Conservation (phyloP, 1,140 invertebrate species). For the Drosophila lacteicornis region DNA sequence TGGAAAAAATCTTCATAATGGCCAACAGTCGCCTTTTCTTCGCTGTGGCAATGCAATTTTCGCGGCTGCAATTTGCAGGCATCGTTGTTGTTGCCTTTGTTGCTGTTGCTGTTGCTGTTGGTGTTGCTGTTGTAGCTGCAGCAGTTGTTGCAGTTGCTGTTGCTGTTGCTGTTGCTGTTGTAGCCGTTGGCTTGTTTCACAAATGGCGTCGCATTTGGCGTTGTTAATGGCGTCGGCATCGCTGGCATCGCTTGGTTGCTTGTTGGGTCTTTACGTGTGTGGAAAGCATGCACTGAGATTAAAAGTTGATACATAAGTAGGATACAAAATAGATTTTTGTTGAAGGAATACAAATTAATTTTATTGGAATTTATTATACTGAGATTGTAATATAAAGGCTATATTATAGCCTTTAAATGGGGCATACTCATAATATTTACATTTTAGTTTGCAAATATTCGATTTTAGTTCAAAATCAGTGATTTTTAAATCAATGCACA, state of each 20-base stretch:
- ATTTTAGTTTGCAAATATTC: too few species aligned
- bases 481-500: too few species aligned
- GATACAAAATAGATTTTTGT: neutral
- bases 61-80: conserved; percentile 72
- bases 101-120: conserved; percentile 12
- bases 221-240: conserved; percentile 75
- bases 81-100: conserved; percentile 18
- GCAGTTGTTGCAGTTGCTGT: conserved; percentile 38
- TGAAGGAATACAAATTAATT: too few species aligned
- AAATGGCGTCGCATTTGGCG: conserved; percentile 82
- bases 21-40: conserved; percentile 67
- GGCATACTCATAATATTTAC: too few species aligned
- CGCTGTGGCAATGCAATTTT: conserved; percentile 73
- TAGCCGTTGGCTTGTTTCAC: conserved; percentile 76
- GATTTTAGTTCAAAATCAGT: too few species aligned
- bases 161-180: conserved; percentile 38
- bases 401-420: too few species aligned
- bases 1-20: conserved; percentile 82
- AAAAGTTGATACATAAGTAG: neutral
- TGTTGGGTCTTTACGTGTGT: conserved; percentile 54
- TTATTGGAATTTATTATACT: too few species aligned
- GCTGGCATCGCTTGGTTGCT: conserved; percentile 52
- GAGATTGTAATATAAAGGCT: too few species aligned
- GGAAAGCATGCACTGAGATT: conserved; percentile 18
- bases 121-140: conserved; percentile 14